phyloP scores from a whole-genome alignment of 2,113 vertebrate genomes.

The Aviceda subcristata region DNA sequence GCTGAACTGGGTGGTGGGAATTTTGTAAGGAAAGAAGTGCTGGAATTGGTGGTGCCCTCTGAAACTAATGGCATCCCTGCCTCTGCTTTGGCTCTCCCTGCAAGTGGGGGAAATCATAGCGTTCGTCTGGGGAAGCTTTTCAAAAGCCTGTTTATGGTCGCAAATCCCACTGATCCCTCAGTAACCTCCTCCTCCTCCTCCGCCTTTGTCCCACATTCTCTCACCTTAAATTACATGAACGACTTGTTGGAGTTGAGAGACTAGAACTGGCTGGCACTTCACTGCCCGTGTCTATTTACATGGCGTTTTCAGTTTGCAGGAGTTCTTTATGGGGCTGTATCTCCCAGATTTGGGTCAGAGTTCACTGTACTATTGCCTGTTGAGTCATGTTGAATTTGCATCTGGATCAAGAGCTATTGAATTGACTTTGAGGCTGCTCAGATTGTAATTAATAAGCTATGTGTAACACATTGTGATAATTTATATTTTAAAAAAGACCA shows the following conservation, averaged over 20 bases:
- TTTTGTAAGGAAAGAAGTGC: background rate
- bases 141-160: background rate
- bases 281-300: background rate
- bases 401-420: background rate
- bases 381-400: background rate
- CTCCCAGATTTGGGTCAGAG: background rate
- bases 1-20: background rate
- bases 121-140: background rate
- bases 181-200: background rate
- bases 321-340: background rate
- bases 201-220: background rate
- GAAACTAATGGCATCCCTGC: background rate
- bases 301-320: background rate
- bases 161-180: background rate
- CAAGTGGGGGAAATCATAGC: background rate
- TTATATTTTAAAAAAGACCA: background rate
- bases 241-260: background rate
- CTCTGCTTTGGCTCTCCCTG: background rate
- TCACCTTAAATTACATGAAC: background rate
- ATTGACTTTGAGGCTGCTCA: background rate
- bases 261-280: background rate
- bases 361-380: background rate
- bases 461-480: background rate
- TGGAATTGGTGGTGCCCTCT: background rate
- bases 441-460: background rate